Evolutionary conservation across 1,140 invertebrate species (phyloP).

Genomic region (Tetranychus cinnabarinus): DNA sequence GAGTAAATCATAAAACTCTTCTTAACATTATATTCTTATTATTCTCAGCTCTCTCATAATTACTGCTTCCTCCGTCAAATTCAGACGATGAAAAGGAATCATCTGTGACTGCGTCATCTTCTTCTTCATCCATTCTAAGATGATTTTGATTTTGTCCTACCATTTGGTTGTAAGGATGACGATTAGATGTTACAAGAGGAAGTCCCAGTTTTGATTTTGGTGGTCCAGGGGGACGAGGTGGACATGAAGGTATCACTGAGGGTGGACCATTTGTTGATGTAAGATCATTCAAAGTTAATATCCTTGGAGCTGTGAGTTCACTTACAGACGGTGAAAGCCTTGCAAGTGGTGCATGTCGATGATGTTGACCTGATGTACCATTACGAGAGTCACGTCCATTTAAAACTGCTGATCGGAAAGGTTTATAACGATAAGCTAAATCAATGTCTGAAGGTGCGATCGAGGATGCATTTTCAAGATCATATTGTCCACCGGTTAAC

Average conservation of each 20-base stretch:
- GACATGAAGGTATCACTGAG: constrained; percentile 37
- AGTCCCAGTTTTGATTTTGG: neutral
- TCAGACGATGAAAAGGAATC: too few relatives aligned
- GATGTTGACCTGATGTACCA: constrained; percentile 13
- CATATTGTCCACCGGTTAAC: constrained; percentile 65
- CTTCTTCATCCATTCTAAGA: too few relatives aligned
- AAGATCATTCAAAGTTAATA: constrained; percentile 72
- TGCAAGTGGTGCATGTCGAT: constrained; percentile 49
- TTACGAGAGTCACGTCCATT: constrained; percentile 19
- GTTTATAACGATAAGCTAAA: constrained; percentile 83
- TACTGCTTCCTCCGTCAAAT: too few relatives aligned
- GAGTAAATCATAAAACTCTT: too few relatives aligned
- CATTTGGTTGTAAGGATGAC: too few relatives aligned
- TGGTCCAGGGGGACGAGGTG: constrained; percentile 47
- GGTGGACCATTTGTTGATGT: constrained; percentile 25
- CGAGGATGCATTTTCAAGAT: constrained; percentile 84
- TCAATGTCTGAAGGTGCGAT: constrained; percentile 93
- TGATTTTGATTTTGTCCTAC: too few relatives aligned
- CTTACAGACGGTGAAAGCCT: constrained; percentile 62
- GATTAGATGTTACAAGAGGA: too few relatives aligned
- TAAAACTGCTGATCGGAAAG: constrained; percentile 12
- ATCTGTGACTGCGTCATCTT: too few relatives aligned
- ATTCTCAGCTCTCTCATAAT: too few relatives aligned
- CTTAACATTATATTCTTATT: too few relatives aligned
- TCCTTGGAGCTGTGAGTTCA: constrained; percentile 67